Evolutionary conservation across 2,888 invertebrate species (phyloP).

Genomic region (Trachelus stipa): DNA sequence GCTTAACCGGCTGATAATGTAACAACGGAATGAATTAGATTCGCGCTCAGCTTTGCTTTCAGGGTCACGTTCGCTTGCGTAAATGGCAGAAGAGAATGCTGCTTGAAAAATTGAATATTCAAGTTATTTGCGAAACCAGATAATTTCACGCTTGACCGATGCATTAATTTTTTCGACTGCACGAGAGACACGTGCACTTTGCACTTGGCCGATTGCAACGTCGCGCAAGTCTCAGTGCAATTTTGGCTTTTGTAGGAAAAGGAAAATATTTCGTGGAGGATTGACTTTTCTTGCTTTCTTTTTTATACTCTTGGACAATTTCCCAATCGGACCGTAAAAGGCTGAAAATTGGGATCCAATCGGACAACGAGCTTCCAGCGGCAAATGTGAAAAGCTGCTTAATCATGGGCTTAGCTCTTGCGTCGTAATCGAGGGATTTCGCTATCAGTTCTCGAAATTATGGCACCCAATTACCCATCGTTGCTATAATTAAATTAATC

Average conservation of each 20-base stretch:
- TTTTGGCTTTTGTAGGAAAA: background rate
- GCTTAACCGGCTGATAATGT: background rate
- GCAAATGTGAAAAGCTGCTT: slow-evolving; percentile 13
- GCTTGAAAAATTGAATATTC: background rate
- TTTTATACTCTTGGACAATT: background rate
- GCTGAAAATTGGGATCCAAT: background rate
- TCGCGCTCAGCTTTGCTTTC: background rate
- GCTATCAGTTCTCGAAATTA: slow-evolving; percentile 28
- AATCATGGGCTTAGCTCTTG: slow-evolving; percentile 24
- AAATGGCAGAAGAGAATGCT: background rate
- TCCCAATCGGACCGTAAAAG: background rate
- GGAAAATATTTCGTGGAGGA: background rate
- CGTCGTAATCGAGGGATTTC: slow-evolving; percentile 18
- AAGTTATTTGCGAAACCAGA: background rate
- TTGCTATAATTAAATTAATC: slow-evolving; percentile 35
- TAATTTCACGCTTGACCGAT: background rate
- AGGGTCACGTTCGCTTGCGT: background rate
- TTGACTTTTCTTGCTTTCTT: background rate
- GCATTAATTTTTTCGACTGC: background rate
- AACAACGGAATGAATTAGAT: background rate
- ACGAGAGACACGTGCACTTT: background rate
- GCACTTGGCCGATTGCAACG: background rate
- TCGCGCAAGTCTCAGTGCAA: background rate
- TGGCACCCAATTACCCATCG: slow-evolving; percentile 31
- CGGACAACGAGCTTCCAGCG: background rate